Percentiles rank a stretch among this genome's conserved stretches.
These are phyloP conservation scores for Mormyrus lacerda DNA, from an alignment of 2,113 vertebrate species.

Conservation along the genomic window DNA sequence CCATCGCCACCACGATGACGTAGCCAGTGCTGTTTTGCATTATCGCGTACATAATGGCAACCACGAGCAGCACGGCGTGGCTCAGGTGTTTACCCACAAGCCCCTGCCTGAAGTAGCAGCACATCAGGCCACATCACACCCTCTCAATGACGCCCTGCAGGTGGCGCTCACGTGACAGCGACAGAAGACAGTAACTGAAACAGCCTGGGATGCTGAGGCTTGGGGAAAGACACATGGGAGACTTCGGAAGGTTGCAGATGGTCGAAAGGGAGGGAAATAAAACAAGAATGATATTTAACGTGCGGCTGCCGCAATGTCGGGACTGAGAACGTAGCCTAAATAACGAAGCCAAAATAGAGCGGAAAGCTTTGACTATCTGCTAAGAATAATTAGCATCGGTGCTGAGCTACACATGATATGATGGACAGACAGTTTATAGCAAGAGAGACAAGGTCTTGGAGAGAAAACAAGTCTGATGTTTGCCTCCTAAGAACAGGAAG, in stretches of 20 bases:
- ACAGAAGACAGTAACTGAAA: background rate
- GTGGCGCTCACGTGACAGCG: background rate
- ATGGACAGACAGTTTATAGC: background rate
- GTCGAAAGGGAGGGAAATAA: background rate
- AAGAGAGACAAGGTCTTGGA: background rate
- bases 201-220: background rate
- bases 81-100: background rate
- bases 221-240: background rate
- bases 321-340: background rate
- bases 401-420: background rate
- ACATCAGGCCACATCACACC: background rate
- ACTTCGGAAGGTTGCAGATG: background rate
- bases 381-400: background rate
- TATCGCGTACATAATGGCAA: background rate
- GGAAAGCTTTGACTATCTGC: slow-evolving; percentile 13
- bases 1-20: no score
- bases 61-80: background rate
- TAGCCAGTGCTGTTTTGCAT: background rate
- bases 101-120: background rate
- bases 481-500: background rate
- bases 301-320: background rate
- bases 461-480: background rate
- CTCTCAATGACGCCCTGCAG: background rate
- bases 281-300: background rate
- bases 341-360: background rate